Evolutionary conservation across 2,888 invertebrate genomes (phyloP), one percentile per base, ranked within the genome.

Genomic region (Caenorhabditis panamensis): DNA sequence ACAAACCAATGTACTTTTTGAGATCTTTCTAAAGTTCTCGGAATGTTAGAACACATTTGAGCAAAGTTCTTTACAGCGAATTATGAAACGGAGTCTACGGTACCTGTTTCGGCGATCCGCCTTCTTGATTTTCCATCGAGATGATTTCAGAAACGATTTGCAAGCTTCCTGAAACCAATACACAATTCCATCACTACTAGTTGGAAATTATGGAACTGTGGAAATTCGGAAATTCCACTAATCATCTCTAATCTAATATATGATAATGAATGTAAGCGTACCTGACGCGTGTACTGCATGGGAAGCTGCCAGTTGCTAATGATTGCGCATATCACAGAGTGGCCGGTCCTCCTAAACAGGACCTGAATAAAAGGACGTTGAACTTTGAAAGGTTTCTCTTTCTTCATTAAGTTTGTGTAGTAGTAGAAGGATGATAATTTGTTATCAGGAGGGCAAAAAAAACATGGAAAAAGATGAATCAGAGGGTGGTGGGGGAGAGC

Each of bases 51-150:
- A 31, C 31, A 31, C 31, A 31, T 31, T 31, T n/a, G n/a, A n/a
- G n/a, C n/a, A n/a, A n/a, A n/a, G n/a, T n/a, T n/a, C n/a, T n/a
- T n/a, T n/a, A n/a, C n/a, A 31, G 9, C 9, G 5, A 31, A 31
- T 31, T 31, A 31, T 28, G 61, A 72, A 71, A 62, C 53, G 51
- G 11, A 26, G 28, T 18, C n/a, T 13, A 56, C 31, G 4, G 31
- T 51, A 75, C 82, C 73, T 82, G 82, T 61, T 82, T 64, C 47
- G 82, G 68, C 77, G 76, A 72, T 71, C 64, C 77, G 73, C 73
- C 82, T 73, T 82, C 77, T 73, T 77, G 82, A 72, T 73, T 78
- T 82, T 82, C 82, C 82, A 82, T 82, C 82, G 82, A 82, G 77
- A 73, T 73, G 77, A 77, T 77, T 78, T 82, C 58, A 73, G 68